Evolutionary conservation across 2,888 invertebrate genomes (phyloP).

Genomic region (Alcis repandata): DNA sequence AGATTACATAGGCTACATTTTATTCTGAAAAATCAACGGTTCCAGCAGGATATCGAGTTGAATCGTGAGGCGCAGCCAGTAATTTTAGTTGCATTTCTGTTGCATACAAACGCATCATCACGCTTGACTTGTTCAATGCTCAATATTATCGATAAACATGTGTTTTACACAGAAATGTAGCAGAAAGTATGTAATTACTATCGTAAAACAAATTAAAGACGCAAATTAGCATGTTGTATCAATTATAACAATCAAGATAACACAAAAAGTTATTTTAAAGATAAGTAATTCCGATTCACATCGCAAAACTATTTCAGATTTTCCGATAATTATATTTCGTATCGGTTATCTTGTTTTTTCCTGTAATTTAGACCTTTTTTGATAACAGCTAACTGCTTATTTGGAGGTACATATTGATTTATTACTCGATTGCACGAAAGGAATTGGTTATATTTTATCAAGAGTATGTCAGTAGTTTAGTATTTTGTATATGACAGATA

Average conservation of each 20-base stretch:
- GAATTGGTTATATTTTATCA: too few relatives aligned
- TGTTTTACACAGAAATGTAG: slow-evolving; percentile 3
- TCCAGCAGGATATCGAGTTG: too few relatives aligned
- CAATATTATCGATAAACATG: not conserved
- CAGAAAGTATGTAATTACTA: not conserved
- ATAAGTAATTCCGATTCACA: not conserved
- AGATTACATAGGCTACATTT: too few relatives aligned
- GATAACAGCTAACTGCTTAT: not conserved
- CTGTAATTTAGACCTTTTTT: not conserved
- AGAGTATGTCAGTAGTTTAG: too few relatives aligned
- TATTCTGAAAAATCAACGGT: too few relatives aligned
- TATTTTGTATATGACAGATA: too few relatives aligned
- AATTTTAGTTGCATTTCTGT: too few relatives aligned
- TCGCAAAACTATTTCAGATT: not conserved
- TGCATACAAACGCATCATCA: too few relatives aligned
- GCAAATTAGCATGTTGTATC: not conserved
- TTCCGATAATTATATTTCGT: not conserved
- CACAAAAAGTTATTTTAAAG: not conserved
- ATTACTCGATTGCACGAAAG: too few relatives aligned
- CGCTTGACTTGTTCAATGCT: not conserved
- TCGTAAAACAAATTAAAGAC: not conserved
- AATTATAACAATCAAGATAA: too few relatives aligned
- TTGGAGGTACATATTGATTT: not conserved
- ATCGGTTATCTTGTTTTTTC: not conserved
- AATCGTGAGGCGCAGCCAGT: too few relatives aligned